Percentiles rank a stretch among this genome's conserved stretches.
These are phyloP conservation scores for Lasius fuliginosus DNA, from an alignment of 2,888 invertebrate species.

Conservation along the genomic window DNA sequence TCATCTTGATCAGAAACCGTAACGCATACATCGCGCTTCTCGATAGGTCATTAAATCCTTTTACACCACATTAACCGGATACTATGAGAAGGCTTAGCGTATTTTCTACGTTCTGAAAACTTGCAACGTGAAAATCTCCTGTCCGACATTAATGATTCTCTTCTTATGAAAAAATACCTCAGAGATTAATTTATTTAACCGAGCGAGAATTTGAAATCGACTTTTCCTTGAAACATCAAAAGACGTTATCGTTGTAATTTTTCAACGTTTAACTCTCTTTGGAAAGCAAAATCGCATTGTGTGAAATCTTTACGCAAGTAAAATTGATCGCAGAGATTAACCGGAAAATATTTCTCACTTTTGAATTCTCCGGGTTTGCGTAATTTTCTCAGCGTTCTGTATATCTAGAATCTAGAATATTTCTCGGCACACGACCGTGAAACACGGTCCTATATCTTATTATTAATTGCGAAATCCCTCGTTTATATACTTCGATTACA, in stretches of 20 bases:
- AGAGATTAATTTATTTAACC: neutral
- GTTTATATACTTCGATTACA: neutral
- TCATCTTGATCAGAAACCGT: conserved; percentile 8
- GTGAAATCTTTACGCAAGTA: neutral
- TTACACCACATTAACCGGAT: conserved; percentile 37
- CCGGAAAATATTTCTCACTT: neutral
- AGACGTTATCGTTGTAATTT: neutral
- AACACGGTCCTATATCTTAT: neutral
- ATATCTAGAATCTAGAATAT: neutral
- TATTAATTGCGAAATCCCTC: neutral
- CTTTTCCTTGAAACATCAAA: neutral
- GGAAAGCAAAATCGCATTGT: neutral
- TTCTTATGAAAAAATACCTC: conserved; percentile 10
- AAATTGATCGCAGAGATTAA: neutral
- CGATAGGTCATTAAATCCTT: conserved; percentile 37
- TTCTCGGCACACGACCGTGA: neutral
- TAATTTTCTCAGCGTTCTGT: neutral
- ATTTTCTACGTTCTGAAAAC: conserved; percentile 47
- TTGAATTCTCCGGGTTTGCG: neutral
- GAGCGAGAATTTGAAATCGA: neutral
- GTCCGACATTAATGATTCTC: neutral
- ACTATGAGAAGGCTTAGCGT: conserved; percentile 16
- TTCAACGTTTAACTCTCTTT: neutral
- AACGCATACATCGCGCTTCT: conserved; percentile 1
- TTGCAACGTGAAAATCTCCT: conserved; percentile 5